A percentile compares a stretch with the other conserved stretches of the same genome.
Conservation (phyloP, 2,113 vertebrate species). For the Mastomys coucha region DNA sequence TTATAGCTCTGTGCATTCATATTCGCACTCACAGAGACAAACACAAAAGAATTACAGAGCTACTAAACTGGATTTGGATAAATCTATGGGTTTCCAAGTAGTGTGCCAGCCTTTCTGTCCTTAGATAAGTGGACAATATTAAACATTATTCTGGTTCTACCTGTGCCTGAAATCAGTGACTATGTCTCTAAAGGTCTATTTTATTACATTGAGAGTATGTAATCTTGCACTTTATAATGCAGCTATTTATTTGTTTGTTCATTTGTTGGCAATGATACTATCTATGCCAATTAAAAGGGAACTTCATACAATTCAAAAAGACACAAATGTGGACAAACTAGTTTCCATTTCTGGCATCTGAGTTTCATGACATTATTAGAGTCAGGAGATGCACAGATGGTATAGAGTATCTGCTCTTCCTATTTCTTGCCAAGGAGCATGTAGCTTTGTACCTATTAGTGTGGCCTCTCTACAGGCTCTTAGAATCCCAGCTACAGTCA, state of each 20-base stretch:
- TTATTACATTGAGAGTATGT: neutral
- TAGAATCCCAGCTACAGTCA: conserved; percentile 96
- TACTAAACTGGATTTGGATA: conserved; percentile 12
- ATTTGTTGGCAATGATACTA: neutral
- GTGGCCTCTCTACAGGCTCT: conserved; percentile 88
- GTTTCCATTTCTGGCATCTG: conserved; percentile 50
- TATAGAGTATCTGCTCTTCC: conserved; percentile 76
- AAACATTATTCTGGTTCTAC: neutral
- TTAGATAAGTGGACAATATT: conserved; percentile 29
- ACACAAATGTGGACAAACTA: neutral
- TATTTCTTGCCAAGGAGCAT: conserved; percentile 68
- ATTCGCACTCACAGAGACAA: neutral
- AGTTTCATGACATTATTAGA: conserved; percentile 69
- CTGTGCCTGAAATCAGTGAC: neutral
- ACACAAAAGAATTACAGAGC: neutral
- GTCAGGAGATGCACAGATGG: conserved; percentile 75
- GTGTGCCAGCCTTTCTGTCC: neutral
- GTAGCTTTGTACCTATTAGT: conserved; percentile 54
- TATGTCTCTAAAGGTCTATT: conserved; percentile 12
- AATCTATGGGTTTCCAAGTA: conserved; percentile 3
- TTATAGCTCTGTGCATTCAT: neutral
- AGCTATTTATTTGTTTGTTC: neutral
- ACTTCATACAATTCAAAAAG: conserved; percentile 39
- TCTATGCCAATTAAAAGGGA: conserved; percentile 44
- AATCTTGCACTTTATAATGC: neutral